Percentiles rank a stretch among this genome's conserved stretches.
These are phyloP conservation scores for Aphelenchoides fujianensis DNA, from an alignment of 1,140 invertebrate genomes.

Conservation along the genomic window DNA sequence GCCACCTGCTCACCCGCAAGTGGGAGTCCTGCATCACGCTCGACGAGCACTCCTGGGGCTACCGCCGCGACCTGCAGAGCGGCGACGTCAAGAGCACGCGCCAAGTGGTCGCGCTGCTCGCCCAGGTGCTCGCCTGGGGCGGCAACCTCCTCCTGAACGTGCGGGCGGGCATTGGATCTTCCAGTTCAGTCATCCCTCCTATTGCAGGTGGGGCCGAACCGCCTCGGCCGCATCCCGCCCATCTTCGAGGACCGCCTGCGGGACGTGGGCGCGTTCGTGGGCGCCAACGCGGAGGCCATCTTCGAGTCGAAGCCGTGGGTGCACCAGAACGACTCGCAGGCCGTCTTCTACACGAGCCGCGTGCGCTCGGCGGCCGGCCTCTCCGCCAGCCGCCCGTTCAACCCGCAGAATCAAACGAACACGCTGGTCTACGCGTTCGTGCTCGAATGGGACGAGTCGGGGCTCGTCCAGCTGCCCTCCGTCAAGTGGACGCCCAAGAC, in stretches of 20 bases:
- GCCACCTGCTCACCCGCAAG: slow-evolving; percentile 63
- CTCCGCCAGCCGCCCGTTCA: slow-evolving; percentile 20
- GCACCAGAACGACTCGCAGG: slow-evolving; percentile 46
- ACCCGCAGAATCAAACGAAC: slow-evolving; percentile 33
- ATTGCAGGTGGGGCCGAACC: slow-evolving; percentile 77
- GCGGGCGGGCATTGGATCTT: too few relatives aligned
- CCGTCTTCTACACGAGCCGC: slow-evolving; percentile 49
- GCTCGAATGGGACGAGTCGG: slow-evolving; percentile 25
- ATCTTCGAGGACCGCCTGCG: slow-evolving; percentile 83
- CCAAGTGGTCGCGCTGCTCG: slow-evolving; percentile 62
- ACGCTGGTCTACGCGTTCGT: slow-evolving; percentile 55
- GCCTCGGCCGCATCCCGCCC: slow-evolving; percentile 78
- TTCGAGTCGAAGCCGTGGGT: slow-evolving; percentile 72
- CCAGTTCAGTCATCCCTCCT: too few relatives aligned
- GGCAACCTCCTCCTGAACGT: slow-evolving; percentile 65
- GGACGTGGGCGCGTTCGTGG: slow-evolving; percentile 72
- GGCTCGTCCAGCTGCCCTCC: slow-evolving; percentile 2
- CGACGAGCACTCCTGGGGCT: slow-evolving; percentile 83
- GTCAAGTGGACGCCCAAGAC: slow-evolving; percentile 30
- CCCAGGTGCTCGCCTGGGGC: slow-evolving; percentile 64
- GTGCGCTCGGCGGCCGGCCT: slow-evolving; percentile 7
- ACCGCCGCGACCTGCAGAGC: slow-evolving; percentile 69
- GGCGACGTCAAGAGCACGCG: slow-evolving; percentile 60
- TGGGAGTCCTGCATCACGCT: slow-evolving; percentile 74
- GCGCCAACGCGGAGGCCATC: slow-evolving; percentile 81